These are phyloP conservation scores for Acanthacorydalis orientalis DNA, from an alignment of 2,888 invertebrate genomes.

Conservation along the genomic window DNA sequence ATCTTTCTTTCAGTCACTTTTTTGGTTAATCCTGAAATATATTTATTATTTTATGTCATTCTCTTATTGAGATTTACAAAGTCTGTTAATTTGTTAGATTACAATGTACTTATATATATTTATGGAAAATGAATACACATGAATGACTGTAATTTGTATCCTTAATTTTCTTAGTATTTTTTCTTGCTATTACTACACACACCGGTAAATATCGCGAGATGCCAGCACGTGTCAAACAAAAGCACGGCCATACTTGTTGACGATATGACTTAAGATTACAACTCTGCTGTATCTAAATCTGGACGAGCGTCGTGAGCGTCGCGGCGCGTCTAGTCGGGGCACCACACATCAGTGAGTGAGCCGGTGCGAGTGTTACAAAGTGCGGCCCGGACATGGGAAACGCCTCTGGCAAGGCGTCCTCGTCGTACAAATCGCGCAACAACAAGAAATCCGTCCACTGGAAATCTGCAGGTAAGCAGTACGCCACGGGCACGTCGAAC, in stretches of 20 bases:
- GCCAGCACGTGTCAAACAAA: background rate
- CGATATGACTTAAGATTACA: too few relatives aligned
- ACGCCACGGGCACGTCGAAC: too few relatives aligned
- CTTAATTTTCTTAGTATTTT: too few relatives aligned
- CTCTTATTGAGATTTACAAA: too few relatives aligned
- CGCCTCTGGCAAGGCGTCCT: slow-evolving; percentile 35
- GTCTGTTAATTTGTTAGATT: too few relatives aligned
- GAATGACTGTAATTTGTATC: too few relatives aligned
- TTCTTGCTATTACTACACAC: too few relatives aligned
- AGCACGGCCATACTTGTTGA: slow-evolving; percentile 2
- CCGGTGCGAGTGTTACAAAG: slow-evolving; percentile 13
- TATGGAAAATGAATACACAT: too few relatives aligned
- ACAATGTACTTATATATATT: too few relatives aligned
- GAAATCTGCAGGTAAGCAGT: slow-evolving; percentile 62
- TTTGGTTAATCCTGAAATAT: too few relatives aligned
- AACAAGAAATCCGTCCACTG: slow-evolving; percentile 65
- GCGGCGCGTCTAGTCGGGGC: background rate
- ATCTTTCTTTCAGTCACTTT: too few relatives aligned
- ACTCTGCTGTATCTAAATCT: slow-evolving; percentile 13
- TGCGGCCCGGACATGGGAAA: slow-evolving; percentile 35
- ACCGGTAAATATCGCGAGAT: background rate
- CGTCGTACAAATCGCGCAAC: slow-evolving; percentile 28
- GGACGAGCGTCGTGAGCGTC: background rate
- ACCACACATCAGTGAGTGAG: background rate
- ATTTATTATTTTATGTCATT: too few relatives aligned